phyloP scores from a whole-genome alignment of 35 echinoderm and acorn worm genomes.

The Diadema setosum region DNA sequence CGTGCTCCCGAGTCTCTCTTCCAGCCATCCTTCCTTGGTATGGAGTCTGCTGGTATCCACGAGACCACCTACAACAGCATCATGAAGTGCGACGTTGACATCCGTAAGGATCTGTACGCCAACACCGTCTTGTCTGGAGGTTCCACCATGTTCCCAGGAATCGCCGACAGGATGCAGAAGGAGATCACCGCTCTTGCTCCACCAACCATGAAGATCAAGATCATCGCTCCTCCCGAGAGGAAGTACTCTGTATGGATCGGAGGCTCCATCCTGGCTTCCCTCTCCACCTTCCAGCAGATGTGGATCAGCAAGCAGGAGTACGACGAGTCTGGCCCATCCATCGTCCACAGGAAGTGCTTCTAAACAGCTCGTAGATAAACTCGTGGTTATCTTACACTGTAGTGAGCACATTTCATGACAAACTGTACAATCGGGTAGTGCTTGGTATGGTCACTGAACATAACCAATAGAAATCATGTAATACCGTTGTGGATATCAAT shows the following conservation, averaged over 20 bases:
- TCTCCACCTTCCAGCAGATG: conserved; percentile 81
- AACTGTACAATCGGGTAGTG: too few species aligned
- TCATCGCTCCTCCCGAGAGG: conserved; percentile 61
- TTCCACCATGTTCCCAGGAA: conserved; percentile 96
- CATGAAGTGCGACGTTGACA: conserved; percentile 91
- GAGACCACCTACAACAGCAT: conserved; percentile 76
- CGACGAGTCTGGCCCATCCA: conserved; percentile 66
- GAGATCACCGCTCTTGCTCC: conserved; percentile 93
- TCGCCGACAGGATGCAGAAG: conserved; percentile 99
- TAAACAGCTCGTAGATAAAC: conserved; percentile 27
- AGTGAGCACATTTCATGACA: too few species aligned
- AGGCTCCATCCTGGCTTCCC: conserved; percentile 80
- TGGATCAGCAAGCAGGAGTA: conserved; percentile 92
- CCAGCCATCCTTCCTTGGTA: conserved; percentile 90
- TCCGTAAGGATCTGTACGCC: conserved; percentile 81
- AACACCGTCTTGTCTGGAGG: conserved; percentile 75
- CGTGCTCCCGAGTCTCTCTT: conserved; percentile 85
- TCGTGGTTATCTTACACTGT: too few species aligned
- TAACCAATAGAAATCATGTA: too few species aligned
- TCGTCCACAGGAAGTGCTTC: conserved; percentile 78
- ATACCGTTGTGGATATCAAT: too few species aligned
- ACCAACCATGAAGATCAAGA: conserved; percentile 56
- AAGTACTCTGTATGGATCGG: conserved; percentile 90
- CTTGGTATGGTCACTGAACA: too few species aligned
- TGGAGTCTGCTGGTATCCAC: conserved; percentile 88